Conservation (phyloP, 2,797 vertebrate genomes). For the Heterohyrax brucei region DNA sequence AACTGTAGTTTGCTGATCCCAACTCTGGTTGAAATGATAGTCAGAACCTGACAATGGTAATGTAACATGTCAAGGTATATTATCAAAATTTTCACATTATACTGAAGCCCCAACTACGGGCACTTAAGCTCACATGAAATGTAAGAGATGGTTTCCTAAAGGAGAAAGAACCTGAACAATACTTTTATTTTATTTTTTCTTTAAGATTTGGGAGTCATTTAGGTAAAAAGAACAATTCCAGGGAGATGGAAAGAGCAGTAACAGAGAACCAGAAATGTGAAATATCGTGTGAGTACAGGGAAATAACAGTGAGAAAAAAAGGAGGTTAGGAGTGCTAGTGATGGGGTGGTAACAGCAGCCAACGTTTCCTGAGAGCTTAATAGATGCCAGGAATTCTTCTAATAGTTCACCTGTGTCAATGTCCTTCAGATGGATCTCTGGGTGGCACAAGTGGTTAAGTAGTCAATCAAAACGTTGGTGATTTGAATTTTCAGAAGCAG, state of each 20-base stretch:
- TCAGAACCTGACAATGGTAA: neutral
- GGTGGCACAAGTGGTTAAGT: neutral
- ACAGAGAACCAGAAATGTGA: neutral
- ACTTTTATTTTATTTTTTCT: neutral
- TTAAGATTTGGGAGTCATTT: neutral
- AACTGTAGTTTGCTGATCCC: neutral
- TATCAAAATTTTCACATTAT: constrained; percentile 25
- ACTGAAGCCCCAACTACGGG: neutral
- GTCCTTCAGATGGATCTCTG: neutral
- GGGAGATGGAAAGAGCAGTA: neutral
- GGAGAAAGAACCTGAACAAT: neutral
- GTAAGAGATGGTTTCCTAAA: constrained; percentile 5
- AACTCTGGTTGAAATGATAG: neutral
- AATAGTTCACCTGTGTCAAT: neutral
- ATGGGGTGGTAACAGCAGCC: neutral
- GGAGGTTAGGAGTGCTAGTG: neutral
- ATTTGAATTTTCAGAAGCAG: neutral
- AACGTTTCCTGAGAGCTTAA: neutral
- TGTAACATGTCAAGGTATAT: neutral
- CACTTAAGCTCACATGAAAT: neutral
- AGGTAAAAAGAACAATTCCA: neutral
- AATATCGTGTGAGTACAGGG: neutral
- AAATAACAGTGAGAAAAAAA: neutral
- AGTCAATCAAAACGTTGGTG: neutral
- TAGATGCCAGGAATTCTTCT: neutral